A percentile compares a stretch with the other conserved stretches of the same genome.
Evolutionary conservation across 2,797 vertebrate genomes (phyloP).

Genomic region (Micromesistius poutassou): DNA sequence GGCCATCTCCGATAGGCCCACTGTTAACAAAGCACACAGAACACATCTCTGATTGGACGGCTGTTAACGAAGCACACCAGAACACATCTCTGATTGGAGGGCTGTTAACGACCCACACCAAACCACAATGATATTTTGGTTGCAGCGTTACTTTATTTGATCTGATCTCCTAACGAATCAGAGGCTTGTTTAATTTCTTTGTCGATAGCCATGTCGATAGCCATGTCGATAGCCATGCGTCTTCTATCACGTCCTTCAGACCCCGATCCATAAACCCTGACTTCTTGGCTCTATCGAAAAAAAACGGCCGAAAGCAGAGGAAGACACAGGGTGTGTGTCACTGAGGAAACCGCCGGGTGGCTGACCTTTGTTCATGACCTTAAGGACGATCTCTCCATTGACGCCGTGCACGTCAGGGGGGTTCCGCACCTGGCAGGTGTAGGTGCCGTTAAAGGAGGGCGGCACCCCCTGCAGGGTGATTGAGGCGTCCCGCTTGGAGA

Average conservation of each 20-base stretch:
- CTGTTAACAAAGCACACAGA: constrained; percentile 25
- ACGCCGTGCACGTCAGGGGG: constrained; percentile 79
- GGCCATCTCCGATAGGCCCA: constrained; percentile 78
- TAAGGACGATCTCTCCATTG: constrained; percentile 75
- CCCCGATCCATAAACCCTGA: no score
- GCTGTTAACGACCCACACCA: not conserved
- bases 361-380: constrained; percentile 76
- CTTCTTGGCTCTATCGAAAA: no score
- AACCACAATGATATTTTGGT: not conserved
- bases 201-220: no score
- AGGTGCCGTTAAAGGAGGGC: constrained; percentile 87
- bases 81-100: no score
- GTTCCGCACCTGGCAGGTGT: constrained; percentile 86
- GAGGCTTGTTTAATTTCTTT: not conserved
- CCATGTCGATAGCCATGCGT: no score
- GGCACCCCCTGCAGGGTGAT: constrained; percentile 79
- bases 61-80: no score
- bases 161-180: not conserved
- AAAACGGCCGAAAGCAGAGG: no score
- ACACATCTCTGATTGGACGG: not conserved
- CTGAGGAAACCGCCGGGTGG: no score
- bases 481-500: constrained; percentile 75
- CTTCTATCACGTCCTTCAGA: no score
- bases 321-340: no score
- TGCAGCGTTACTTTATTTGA: not conserved